Evolutionary conservation across 2,797 vertebrate genomes (phyloP).

Genomic region (Tokudaia muenninki): DNA sequence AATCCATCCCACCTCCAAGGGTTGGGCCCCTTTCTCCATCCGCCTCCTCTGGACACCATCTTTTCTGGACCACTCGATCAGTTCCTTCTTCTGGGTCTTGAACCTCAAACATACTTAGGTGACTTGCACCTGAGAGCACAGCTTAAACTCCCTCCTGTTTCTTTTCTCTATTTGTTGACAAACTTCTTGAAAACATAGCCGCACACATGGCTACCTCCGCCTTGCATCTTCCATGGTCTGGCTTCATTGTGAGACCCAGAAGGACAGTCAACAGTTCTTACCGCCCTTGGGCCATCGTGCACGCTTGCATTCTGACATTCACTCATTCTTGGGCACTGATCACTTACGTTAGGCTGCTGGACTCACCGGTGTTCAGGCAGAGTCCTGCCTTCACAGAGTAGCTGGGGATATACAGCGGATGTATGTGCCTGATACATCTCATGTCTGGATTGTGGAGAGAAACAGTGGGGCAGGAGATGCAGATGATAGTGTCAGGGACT

Average conservation of each 20-base stretch:
- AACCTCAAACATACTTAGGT: neutral
- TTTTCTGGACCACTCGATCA: neutral
- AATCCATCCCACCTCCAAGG: neutral
- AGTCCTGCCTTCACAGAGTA: neutral
- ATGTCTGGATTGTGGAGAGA: neutral
- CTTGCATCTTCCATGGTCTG: neutral
- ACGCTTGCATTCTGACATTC: neutral
- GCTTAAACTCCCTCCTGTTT: neutral
- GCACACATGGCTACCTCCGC: neutral
- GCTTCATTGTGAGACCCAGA: neutral
- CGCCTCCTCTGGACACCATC: neutral
- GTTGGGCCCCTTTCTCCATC: neutral
- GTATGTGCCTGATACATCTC: neutral
- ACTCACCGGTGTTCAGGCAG: neutral
- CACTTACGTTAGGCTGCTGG: neutral
- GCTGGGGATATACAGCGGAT: neutral
- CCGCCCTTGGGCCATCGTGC: fast-evolving
- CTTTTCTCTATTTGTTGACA: neutral
- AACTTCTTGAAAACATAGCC: neutral
- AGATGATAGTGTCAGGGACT: fast-evolving
- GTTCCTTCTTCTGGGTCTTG: slow-evolving; percentile 18
- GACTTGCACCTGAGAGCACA: neutral
- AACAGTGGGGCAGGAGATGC: too few species aligned
- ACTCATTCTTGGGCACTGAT: neutral
- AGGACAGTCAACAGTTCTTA: neutral